Conservation (phyloP, 2,797 vertebrate genomes). For the Notoglanidium macrostoma region DNA sequence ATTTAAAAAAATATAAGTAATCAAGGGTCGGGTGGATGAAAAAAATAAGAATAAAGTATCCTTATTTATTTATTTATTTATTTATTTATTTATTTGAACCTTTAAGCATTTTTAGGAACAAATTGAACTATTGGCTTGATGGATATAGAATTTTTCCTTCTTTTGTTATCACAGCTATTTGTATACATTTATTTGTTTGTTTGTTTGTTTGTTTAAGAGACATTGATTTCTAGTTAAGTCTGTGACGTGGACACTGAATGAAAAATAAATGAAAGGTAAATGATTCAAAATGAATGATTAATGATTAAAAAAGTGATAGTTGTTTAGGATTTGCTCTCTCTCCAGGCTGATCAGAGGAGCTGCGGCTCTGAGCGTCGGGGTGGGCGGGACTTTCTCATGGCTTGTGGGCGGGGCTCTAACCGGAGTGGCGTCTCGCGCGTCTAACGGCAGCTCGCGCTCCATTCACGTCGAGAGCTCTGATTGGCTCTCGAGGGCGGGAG, state of each 20-base stretch:
- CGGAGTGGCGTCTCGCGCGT: not conserved
- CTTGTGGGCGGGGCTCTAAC: not conserved
- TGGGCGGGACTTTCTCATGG: slow-evolving; percentile 11
- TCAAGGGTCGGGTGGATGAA: not conserved
- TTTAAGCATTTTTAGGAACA: not conserved
- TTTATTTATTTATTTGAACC: not conserved
- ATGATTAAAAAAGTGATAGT: not conserved
- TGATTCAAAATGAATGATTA: too few relatives aligned
- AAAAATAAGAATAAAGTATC: not conserved
- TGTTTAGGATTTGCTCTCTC: not conserved
- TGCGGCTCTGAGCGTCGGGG: slow-evolving; percentile 31
- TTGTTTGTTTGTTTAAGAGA: not conserved
- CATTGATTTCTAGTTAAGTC: not conserved
- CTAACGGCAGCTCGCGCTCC: slow-evolving; percentile 43
- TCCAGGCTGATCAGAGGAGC: slow-evolving; percentile 32
- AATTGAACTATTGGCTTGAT: not conserved
- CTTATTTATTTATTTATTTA: not conserved
- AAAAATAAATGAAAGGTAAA: not conserved
- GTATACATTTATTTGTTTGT: too few relatives aligned
- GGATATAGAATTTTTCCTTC: not conserved
- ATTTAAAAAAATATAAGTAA: not conserved
- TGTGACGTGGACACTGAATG: not conserved
- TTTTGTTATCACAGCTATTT: not conserved
- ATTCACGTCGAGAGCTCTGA: slow-evolving; percentile 60
- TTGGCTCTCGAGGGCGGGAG: slow-evolving; percentile 71